Conservation (phyloP, 2,797 vertebrate species). For the Anas bahamensis region DNA sequence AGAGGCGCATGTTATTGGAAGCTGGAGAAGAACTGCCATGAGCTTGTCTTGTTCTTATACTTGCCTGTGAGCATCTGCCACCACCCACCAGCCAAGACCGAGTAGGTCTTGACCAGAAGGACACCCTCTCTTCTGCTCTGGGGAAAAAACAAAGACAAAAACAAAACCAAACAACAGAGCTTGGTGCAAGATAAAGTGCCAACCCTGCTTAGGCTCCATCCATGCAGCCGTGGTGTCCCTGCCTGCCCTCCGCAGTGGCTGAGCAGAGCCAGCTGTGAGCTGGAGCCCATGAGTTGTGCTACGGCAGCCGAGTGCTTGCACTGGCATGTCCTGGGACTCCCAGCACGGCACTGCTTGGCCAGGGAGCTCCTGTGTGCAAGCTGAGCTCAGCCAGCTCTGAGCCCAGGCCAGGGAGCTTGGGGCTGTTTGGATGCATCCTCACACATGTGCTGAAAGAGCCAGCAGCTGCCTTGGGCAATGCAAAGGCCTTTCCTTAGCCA, state of each 20-base stretch:
- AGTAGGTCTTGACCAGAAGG: not conserved
- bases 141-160: not conserved
- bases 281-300: not conserved
- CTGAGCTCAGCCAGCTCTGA: not conserved
- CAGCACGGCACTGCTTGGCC: not conserved
- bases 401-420: not conserved
- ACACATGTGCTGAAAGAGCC: not conserved
- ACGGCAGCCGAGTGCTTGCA: not conserved
- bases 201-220: not conserved
- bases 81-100: fast-evolving
- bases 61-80: not conserved
- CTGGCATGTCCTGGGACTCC: not conserved
- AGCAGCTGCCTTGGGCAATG: not conserved
- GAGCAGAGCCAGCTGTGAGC: not conserved
- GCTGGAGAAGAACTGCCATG: not conserved
- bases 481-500: not conserved
- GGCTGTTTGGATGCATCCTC: not conserved
- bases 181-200: not conserved
- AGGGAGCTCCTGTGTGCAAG: not conserved
- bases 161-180: not conserved
- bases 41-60: not conserved
- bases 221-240: fast-evolving
- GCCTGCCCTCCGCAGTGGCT: fast-evolving
- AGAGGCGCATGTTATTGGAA: not conserved
- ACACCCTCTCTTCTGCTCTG: not conserved